phyloP scores from a whole-genome alignment of 2,113 vertebrate species.

The Cochlearius cochlearius region DNA sequence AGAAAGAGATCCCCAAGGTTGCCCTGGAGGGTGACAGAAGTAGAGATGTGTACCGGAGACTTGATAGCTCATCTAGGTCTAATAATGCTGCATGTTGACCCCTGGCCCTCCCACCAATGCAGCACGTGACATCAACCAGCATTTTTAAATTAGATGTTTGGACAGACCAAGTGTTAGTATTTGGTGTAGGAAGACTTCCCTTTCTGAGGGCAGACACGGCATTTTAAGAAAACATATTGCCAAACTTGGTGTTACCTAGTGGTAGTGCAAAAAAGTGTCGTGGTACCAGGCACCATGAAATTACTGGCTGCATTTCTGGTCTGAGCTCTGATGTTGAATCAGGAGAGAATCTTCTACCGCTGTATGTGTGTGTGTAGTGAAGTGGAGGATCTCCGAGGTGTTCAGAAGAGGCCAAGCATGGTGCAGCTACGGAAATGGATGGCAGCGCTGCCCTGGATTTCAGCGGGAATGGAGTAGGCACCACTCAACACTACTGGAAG shows the following conservation, averaged over 20 bases:
- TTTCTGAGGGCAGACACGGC: neutral
- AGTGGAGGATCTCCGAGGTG: neutral
- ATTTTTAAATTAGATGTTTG: neutral
- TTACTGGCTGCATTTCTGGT: neutral
- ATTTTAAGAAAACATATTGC: neutral
- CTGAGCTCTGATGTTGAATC: neutral
- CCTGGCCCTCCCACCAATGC: neutral
- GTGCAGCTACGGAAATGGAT: neutral
- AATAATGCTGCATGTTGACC: neutral
- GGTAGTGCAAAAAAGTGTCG: neutral
- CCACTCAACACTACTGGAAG: neutral
- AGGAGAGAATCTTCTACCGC: neutral
- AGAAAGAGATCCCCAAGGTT: neutral
- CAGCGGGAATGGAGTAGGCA: neutral
- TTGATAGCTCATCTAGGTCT: neutral
- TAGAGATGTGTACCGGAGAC: neutral
- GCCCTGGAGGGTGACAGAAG: neutral
- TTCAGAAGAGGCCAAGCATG: neutral
- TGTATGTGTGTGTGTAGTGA: neutral
- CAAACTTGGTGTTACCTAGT: neutral
- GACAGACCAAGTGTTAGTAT: neutral
- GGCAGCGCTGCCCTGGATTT: neutral
- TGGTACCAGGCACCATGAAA: neutral
- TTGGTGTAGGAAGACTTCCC: neutral
- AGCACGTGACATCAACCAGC: fast-evolving